Evolutionary conservation across 2,113 vertebrate genomes (phyloP).

Genomic region (Garra rufa): DNA sequence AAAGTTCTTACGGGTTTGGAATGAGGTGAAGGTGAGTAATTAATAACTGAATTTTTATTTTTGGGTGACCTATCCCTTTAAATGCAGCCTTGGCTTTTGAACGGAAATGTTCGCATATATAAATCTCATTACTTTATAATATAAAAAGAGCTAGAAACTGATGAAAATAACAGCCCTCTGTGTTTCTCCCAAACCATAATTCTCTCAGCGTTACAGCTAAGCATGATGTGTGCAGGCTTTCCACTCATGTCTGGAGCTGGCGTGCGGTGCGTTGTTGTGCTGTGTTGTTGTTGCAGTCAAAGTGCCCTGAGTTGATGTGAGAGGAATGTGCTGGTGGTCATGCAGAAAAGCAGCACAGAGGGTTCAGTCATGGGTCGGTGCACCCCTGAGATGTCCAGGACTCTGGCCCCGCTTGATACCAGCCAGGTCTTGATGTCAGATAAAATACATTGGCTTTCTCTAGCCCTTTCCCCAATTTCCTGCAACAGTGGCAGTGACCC

Average conservation of each 20-base stretch:
- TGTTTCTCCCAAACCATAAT: background rate
- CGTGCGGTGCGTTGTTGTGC: constrained; percentile 13
- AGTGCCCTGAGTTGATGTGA: constrained; percentile 16
- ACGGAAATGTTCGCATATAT: background rate
- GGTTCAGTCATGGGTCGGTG: constrained; percentile 53
- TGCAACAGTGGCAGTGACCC: constrained; percentile 9
- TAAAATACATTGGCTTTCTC: constrained; percentile 46
- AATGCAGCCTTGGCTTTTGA: background rate
- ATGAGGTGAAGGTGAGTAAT: too few relatives aligned
- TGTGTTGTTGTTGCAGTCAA: constrained; percentile 1
- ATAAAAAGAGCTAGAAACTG: background rate
- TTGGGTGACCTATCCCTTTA: too few relatives aligned
- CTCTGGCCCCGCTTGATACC: constrained; percentile 31
- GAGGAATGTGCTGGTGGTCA: constrained; percentile 28
- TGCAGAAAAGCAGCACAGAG: constrained; percentile 45
- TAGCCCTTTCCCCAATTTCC: constrained; percentile 16
- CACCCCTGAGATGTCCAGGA: constrained; percentile 39
- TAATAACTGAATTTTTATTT: too few relatives aligned
- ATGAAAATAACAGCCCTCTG: background rate
- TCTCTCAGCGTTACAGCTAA: background rate
- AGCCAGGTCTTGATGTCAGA: constrained; percentile 51
- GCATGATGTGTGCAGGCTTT: background rate
- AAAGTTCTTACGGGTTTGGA: too few relatives aligned
- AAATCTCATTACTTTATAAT: background rate
- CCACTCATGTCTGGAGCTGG: background rate